Percentiles rank a stretch among this genome's conserved stretches.
Evolutionary conservation across 2,888 invertebrate genomes (phyloP).

Genomic region (Rhingia rostrata): DNA sequence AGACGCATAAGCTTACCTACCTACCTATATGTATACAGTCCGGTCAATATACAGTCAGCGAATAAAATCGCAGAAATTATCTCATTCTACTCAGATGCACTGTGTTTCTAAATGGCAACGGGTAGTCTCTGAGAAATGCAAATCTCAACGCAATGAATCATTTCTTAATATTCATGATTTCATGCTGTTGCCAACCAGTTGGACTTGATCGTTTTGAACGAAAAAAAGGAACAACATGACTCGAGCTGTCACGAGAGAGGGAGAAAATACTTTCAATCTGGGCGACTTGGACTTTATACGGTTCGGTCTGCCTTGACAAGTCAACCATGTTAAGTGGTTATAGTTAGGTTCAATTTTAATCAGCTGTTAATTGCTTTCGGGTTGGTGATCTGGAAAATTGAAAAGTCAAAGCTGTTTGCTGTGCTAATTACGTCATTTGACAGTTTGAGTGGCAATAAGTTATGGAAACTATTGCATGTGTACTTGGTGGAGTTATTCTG

Average conservation of each 20-base stretch:
- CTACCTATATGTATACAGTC: neutral
- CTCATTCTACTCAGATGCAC: neutral
- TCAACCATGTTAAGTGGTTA: conserved; percentile 5
- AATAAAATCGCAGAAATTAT: conserved; percentile 6
- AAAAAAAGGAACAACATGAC: too few relatives aligned
- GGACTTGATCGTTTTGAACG: neutral
- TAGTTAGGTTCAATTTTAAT: conserved; percentile 37
- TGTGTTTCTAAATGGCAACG: neutral
- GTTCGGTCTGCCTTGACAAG: conserved; percentile 73
- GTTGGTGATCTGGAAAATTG: conserved; percentile 39
- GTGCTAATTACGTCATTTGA: conserved; percentile 57
- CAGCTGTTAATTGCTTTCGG: conserved; percentile 27
- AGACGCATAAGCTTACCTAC: neutral
- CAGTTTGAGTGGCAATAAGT: conserved; percentile 24
- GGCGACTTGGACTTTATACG: neutral
- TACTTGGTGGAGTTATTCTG: neutral
- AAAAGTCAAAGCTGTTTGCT: conserved; percentile 45
- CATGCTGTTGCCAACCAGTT: neutral
- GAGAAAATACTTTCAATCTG: neutral
- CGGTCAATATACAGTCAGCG: neutral
- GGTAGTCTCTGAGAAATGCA: neutral
- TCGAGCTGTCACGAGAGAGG: neutral
- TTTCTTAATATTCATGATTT: neutral
- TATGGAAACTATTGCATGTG: neutral
- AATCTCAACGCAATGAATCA: conserved; percentile 3